Conservation (phyloP, 2,888 invertebrate species). For the Leucophenga maculata region DNA sequence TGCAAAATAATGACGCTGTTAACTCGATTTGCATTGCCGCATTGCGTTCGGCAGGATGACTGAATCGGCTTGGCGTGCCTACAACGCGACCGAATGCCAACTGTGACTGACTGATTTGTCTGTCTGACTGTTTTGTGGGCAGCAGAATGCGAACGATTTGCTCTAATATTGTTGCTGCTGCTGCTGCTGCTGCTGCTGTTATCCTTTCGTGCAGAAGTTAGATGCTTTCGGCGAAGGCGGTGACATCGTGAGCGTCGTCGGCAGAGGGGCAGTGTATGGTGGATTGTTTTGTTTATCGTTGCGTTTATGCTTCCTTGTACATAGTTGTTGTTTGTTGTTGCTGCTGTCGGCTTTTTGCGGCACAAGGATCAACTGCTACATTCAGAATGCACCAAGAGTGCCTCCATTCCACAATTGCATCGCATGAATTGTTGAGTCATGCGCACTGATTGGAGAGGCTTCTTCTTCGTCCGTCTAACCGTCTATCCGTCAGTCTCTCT, state of each 20-base stretch:
- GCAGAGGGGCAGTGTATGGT: conserved; percentile 22
- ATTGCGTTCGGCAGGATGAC: too few relatives aligned
- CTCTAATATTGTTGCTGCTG: not conserved
- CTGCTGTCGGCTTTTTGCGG: conserved; percentile 57
- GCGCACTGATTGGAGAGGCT: conserved; percentile 46
- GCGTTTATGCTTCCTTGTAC: conserved; percentile 43
- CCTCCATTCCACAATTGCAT: not conserved
- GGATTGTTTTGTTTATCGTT: conserved; percentile 61
- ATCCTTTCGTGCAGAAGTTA: not conserved
- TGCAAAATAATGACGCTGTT: not conserved
- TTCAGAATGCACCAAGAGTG: conserved; percentile 10
- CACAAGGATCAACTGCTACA: conserved; percentile 42
- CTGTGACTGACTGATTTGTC: conserved; percentile 51
- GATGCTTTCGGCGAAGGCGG: not conserved
- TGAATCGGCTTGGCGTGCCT: conserved; percentile 32
- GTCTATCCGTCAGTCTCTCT: conserved; percentile 24
- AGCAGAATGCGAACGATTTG: not conserved
- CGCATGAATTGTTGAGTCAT: conserved; percentile 52
- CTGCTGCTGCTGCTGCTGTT: not conserved
- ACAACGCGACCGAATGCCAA: conserved; percentile 48
- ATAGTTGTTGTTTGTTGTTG: conserved; percentile 43
- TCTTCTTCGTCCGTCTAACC: not conserved
- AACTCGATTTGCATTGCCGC: too few relatives aligned
- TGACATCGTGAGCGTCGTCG: conserved; percentile 8
- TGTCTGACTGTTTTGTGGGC: conserved; percentile 31